Percentiles rank a stretch among this genome's conserved stretches.
These are phyloP conservation scores for Zosterops pallidus DNA, from an alignment of 2,113 vertebrate genomes.

Conservation along the genomic window DNA sequence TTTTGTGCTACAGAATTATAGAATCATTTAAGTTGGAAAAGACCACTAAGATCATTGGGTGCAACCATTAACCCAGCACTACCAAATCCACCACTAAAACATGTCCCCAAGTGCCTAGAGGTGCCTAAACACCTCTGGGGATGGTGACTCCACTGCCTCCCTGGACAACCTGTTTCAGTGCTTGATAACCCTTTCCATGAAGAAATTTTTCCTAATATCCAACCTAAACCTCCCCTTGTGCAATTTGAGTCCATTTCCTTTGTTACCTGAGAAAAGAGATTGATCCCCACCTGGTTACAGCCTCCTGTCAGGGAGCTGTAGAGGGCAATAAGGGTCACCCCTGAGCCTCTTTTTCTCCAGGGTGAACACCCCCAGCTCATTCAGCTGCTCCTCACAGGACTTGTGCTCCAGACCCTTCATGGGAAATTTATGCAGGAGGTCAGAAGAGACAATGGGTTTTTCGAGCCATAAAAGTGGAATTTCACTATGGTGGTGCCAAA, in stretches of 20 bases:
- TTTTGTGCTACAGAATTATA: neutral
- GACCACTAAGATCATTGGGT: neutral
- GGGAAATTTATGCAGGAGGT: neutral
- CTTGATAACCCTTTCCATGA: neutral
- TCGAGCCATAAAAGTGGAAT: neutral
- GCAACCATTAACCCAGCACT: neutral
- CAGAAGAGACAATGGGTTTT: neutral
- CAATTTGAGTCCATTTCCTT: neutral
- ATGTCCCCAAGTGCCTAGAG: too few relatives aligned
- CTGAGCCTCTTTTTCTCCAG: neutral
- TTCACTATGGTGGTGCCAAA: neutral
- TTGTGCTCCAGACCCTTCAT: rapidly evolving
- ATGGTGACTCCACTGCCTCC: neutral
- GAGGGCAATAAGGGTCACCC: too few relatives aligned
- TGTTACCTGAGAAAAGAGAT: neutral
- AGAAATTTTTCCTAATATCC: neutral
- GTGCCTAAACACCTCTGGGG: neutral
- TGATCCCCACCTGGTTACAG: neutral
- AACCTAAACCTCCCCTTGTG: rapidly evolving
- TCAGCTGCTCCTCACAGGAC: neutral
- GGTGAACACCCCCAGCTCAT: neutral
- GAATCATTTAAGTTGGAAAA: neutral
- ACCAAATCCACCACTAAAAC: neutral
- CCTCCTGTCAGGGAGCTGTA: neutral
- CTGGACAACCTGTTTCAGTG: neutral